Base-by-base conservation (phyloP, 2,888 invertebrate species). In the Lamellibrachia columna region DNA sequence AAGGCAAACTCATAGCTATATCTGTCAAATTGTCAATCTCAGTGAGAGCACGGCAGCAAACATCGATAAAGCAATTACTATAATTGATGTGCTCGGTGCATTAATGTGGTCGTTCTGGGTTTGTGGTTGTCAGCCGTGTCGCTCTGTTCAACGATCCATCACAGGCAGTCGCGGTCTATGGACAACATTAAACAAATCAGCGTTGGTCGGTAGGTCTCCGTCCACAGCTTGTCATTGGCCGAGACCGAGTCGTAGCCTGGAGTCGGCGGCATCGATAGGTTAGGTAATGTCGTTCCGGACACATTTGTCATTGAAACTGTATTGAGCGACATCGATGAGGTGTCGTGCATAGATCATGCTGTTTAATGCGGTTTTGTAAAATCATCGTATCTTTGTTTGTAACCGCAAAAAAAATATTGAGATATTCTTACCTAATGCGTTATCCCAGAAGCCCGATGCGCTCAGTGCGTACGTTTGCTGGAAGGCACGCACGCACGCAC, bases 31-130 rank as follows among this genome's bases (percentile, higher is more conserved):
- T n/a, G 22, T 22, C 75, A 75, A 75, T 75, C 75, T 22, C 75
- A 15, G 75, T n/a, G 22, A n/a, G 75, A 75, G n/a, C 75, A 22
- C 22, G 22, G n/a, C 75, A 6, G 75, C 75, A 22, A 15, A 75
- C 75, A n/a, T 75, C 75, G n/a, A 75, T 75, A 75, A 75, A 22
- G 22, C 75, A 75, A 75, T 75, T 75, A 75, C 75, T 15, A n/a
- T 75, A 15, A 75, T 75, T 75, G n/a, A 75, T 75, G 75, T 11
- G 75, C 75, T 75, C 75, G 22, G 22, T 75, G 75, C 75, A 75
- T 75, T 75, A 75, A 75, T 75, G 75, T 75, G 75, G 75, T 75
- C 75, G 75, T 75, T 75, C 75, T 75, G 75, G 75, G 75, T 22
- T 75, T 22, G 22, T 75, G 75, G 75, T 22, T 22, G 75, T 75